These are phyloP conservation scores for Nezara viridula DNA, from an alignment of 2,888 invertebrate species.

Conservation along the genomic window DNA sequence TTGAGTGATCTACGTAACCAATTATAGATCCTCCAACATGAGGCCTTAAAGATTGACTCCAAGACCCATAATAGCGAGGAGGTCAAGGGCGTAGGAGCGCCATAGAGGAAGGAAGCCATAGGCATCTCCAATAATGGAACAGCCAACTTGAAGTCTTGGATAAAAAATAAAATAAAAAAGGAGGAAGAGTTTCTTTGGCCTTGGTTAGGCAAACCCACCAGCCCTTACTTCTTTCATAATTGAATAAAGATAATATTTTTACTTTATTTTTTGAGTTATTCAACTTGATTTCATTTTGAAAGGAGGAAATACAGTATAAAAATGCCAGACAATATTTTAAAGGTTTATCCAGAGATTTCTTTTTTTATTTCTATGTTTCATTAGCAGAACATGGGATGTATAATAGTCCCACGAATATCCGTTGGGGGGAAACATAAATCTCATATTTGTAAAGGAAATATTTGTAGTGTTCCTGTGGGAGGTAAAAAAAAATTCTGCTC, in stretches of 20 bases:
- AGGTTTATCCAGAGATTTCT: neutral
- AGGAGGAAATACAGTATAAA: too few species aligned
- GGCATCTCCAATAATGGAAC: neutral
- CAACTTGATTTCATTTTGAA: conserved; percentile 8
- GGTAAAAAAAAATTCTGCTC: too few species aligned
- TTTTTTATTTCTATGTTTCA: neutral
- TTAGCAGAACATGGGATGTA: neutral
- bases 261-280: neutral
- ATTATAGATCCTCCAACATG: neutral
- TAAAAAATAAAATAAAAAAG: neutral
- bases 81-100: neutral
- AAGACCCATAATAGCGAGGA: neutral
- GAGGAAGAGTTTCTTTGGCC: neutral
- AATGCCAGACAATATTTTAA: neutral
- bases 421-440: neutral
- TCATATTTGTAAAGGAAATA: too few species aligned
- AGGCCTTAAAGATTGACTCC: neutral
- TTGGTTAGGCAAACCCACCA: neutral
- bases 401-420: neutral
- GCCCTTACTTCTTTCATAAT: neutral
- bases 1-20: neutral
- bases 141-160: neutral
- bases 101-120: neutral
- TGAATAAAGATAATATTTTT: conserved; percentile 31
- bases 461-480: too few species aligned